Evolutionary conservation across 2,888 invertebrate species (phyloP).

Genomic region (Drosophila longiperda): DNA sequence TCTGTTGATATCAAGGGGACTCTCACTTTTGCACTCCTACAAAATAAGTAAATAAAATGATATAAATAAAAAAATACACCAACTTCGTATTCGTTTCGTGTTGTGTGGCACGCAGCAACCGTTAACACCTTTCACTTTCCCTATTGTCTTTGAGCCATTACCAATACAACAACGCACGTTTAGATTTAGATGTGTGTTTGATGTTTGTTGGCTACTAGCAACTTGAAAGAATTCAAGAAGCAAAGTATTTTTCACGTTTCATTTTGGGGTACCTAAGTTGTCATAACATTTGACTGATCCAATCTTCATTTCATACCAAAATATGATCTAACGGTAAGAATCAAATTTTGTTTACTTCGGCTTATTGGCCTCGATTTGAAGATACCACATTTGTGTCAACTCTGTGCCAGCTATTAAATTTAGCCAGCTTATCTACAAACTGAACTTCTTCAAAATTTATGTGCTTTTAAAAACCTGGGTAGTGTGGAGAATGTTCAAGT

Average conservation of each 20-base stretch:
- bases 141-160: constrained; percentile 30
- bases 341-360: constrained; percentile 29
- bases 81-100: constrained; percentile 9
- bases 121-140: constrained; percentile 71
- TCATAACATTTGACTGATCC: neutral
- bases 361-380: constrained; percentile 45
- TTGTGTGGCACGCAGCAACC: constrained; percentile 36
- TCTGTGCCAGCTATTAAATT: constrained; percentile 6
- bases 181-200: neutral
- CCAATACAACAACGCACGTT: constrained; percentile 8
- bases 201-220: neutral
- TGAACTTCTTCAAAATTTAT: constrained; percentile 32
- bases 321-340: constrained; percentile 47
- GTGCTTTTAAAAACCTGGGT: constrained; percentile 16
- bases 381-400: constrained; percentile 14
- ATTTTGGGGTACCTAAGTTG: neutral
- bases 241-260: too few species aligned
- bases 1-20: constrained; percentile 5
- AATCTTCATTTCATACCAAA: constrained; percentile 21
- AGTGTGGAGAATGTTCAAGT: too few species aligned
- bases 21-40: constrained; percentile 27
- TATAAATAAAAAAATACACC: neutral
- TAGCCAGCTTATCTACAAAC: neutral
- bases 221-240: constrained; percentile 32
- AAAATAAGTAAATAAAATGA: neutral